Conservation (phyloP, 64 coral and sea anemone genomes). For the Montipora foliosa region DNA sequence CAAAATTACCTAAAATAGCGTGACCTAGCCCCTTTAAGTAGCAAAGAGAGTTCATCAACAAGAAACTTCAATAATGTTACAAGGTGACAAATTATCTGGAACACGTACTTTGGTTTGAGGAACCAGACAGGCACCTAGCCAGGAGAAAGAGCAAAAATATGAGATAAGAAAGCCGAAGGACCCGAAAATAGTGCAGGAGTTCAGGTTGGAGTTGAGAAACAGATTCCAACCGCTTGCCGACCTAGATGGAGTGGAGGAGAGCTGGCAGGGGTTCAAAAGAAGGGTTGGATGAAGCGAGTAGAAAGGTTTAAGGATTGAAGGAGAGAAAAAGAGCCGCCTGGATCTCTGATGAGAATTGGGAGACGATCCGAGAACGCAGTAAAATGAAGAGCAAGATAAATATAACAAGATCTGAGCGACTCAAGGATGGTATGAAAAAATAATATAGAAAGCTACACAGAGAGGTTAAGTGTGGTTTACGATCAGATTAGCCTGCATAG, state of each 20-base stretch:
- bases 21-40: too few relatives aligned
- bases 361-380: conserved; percentile 50
- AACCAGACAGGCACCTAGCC: neutral
- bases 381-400: conserved; percentile 17
- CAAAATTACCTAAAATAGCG: too few relatives aligned
- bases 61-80: too few relatives aligned
- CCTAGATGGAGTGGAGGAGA: neutral
- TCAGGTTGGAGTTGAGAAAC: neutral
- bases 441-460: conserved; percentile 41
- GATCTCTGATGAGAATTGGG: conserved; percentile 48
- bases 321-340: conserved; percentile 6
- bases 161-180: neutral
- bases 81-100: too few relatives aligned
- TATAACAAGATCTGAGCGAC: conserved; percentile 6
- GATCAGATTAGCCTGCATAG: conserved; percentile 4
- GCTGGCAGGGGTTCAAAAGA: conserved; percentile 4
- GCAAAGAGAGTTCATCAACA: too few relatives aligned
- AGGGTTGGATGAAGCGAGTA: neutral
- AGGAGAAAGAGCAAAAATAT: neutral
- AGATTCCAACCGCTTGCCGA: neutral
- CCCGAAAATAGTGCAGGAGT: neutral
- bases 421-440: conserved; percentile 8
- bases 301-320: conserved; percentile 26
- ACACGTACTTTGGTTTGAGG: too few relatives aligned
- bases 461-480: conserved; percentile 42